A percentile compares a stretch with the other conserved stretches of the same genome.
Evolutionary conservation across 1,140 invertebrate genomes (phyloP).

Genomic region (Cydia fagiglandana): DNA sequence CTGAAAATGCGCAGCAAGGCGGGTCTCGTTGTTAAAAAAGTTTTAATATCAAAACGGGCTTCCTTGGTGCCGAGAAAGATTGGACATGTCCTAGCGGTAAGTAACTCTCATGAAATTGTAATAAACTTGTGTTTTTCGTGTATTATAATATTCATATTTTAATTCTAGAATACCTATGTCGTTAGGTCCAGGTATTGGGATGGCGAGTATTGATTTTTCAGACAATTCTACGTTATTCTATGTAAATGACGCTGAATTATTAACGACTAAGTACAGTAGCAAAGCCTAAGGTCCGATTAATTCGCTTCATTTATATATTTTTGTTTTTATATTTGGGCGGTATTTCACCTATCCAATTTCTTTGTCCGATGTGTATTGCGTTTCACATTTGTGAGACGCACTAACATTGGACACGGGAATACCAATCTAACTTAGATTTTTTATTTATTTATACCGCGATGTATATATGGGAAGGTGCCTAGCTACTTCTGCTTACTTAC

Average conservation of each 20-base stretch:
- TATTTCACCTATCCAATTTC: too few species aligned
- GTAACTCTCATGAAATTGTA: not conserved
- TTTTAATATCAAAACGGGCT: not conserved
- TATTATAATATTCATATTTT: not conserved
- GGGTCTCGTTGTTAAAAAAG: not conserved
- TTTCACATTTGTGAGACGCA: too few species aligned
- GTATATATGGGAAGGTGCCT: too few species aligned
- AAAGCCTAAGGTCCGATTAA: not conserved
- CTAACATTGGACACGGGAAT: too few species aligned
- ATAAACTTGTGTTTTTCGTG: not conserved
- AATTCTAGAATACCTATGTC: not conserved
- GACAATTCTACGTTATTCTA: not conserved
- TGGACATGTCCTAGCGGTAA: not conserved
- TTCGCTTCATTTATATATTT: not conserved
- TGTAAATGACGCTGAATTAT: too few species aligned
- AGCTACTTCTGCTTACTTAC: too few species aligned
- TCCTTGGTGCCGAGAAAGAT: not conserved
- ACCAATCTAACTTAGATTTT: too few species aligned
- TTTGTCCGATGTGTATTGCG: too few species aligned
- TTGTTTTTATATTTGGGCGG: too few species aligned
- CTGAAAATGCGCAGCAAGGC: conserved; percentile 25
- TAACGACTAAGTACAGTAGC: too few species aligned
- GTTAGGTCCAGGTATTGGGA: not conserved
- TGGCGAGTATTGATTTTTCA: not conserved
- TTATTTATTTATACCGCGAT: too few species aligned